Percentiles rank a stretch among this genome's conserved stretches.
These are phyloP conservation scores for Tridacna crocea DNA, from an alignment of 2,888 invertebrate species.

Conservation along the genomic window DNA sequence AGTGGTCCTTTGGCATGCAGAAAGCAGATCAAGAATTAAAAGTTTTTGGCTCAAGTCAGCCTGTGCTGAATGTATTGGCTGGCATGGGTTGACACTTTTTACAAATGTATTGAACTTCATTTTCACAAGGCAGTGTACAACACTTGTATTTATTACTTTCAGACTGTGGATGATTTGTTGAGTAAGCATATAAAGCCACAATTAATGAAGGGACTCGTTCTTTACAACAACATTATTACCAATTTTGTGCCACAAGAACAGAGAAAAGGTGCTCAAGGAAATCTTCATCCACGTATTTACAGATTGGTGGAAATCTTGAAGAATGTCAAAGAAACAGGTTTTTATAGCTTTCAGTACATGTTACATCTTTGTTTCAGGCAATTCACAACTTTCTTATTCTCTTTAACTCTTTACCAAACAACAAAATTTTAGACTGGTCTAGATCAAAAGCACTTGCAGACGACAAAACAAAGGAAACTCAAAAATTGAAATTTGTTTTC, in stretches of 20 bases:
- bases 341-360: background rate
- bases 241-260: conserved; percentile 14
- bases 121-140: too few species aligned
- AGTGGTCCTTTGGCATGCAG: too few species aligned
- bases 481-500: too few species aligned
- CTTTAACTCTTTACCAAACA: too few species aligned
- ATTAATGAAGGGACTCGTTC: conserved; percentile 3
- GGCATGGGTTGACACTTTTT: too few species aligned
- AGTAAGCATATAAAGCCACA: conserved; percentile 16
- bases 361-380: background rate
- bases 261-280: background rate
- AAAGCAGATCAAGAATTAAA: too few species aligned
- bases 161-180: background rate
- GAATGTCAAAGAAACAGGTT: conserved; percentile 14
- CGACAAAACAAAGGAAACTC: too few species aligned
- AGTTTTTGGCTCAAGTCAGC: too few species aligned
- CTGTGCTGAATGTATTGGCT: too few species aligned
- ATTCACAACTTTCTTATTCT: background rate
- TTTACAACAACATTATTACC: conserved; percentile 9
- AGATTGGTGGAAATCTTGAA: background rate
- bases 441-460: too few species aligned
- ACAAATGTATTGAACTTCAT: too few species aligned
- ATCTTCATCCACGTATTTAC: background rate
- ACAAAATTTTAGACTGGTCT: too few species aligned
- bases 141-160: background rate